A percentile compares a stretch with the other conserved stretches of the same genome.
Conservation (phyloP, 2,113 vertebrate species). For the Addax nasomaculatus region DNA sequence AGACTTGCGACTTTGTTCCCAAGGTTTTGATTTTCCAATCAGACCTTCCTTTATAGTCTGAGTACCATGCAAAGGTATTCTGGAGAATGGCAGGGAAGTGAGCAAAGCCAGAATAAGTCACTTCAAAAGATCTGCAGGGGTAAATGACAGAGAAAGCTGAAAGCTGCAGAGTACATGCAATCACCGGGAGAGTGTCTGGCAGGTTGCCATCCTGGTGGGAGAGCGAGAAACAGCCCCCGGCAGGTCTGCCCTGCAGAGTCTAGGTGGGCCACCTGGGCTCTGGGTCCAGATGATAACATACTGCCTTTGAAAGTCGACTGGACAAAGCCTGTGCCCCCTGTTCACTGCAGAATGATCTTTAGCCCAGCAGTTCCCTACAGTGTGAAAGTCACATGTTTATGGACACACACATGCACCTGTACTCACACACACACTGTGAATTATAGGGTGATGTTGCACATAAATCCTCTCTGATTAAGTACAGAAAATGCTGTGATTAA, state of each 20-base stretch:
- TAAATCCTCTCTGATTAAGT: neutral
- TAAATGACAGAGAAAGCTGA: neutral
- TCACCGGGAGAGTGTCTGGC: constrained; percentile 46
- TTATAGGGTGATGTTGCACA: neutral
- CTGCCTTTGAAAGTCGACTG: constrained; percentile 12
- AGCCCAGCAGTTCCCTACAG: neutral
- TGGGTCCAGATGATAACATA: constrained; percentile 47
- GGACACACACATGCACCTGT: neutral
- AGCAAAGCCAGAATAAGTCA: constrained; percentile 20
- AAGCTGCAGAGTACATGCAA: neutral
- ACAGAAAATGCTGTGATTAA: constrained; percentile 48
- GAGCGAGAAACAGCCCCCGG: neutral
- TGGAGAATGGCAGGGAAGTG: neutral
- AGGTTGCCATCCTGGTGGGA: neutral
- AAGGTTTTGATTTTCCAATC: neutral
- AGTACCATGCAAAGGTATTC: neutral
- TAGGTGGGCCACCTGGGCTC: constrained; percentile 20
- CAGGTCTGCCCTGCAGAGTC: neutral
- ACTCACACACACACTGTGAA: neutral
- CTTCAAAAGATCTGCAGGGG: neutral
- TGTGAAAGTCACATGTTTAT: neutral
- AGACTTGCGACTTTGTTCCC: neutral
- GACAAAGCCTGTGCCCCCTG: constrained; percentile 41
- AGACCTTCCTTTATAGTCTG: neutral
- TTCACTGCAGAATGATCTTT: neutral